Evolutionary conservation across 2,113 vertebrate species (phyloP).

Genomic region (Synodontis membranacea): DNA sequence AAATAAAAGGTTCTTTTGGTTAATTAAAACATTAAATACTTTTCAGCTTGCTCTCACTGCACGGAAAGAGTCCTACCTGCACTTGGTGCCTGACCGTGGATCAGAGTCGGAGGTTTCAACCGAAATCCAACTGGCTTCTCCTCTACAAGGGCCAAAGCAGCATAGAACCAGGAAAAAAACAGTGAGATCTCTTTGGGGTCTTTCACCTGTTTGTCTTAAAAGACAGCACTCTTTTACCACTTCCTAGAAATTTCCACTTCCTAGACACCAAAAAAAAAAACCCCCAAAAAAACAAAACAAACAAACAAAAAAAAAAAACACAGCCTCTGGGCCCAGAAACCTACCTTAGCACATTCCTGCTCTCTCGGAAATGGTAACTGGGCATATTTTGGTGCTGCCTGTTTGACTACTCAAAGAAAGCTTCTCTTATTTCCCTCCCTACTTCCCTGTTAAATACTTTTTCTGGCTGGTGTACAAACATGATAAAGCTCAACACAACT

Average conservation of each 20-base stretch:
- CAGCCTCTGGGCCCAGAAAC: not conserved
- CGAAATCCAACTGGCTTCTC: constrained; percentile 94
- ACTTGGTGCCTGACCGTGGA: constrained; percentile 96
- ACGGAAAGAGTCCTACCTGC: constrained; percentile 79
- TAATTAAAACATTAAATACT: not conserved
- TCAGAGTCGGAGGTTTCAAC: constrained; percentile 93
- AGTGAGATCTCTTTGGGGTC: not conserved
- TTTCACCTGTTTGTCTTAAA: not conserved
- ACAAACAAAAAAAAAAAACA: too few species aligned
- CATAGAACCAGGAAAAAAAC: constrained; percentile 30
- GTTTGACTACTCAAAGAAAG: constrained; percentile 21
- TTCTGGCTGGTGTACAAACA: not conserved
- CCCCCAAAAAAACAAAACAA: too few species aligned
- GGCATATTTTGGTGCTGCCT: constrained; percentile 1
- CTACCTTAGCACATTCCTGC: constrained; percentile 36
- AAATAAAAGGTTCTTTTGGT: not conserved
- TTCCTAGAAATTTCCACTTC: constrained; percentile 29
- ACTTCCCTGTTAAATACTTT: not conserved
- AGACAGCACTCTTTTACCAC: not conserved
- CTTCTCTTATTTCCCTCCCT: not conserved
- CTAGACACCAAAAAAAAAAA: not conserved
- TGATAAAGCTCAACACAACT: not conserved
- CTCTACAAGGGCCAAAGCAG: constrained; percentile 73
- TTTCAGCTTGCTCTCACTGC: not conserved
- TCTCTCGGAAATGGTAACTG: not conserved